phyloP scores from a whole-genome alignment of 92 coral and sea anemone genomes.

The Virgularia gustaviana region DNA sequence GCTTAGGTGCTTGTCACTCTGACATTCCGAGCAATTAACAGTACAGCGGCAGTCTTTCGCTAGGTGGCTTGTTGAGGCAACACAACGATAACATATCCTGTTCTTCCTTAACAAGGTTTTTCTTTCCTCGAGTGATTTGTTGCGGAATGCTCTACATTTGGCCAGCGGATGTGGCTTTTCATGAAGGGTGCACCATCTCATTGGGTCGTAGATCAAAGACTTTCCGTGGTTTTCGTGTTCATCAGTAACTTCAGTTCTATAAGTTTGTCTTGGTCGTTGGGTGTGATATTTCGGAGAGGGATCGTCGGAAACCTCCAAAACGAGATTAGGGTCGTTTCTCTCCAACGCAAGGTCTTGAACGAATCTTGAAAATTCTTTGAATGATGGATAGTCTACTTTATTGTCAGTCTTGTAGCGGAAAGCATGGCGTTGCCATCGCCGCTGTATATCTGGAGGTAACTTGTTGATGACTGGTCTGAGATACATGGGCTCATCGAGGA shows the following conservation, averaged over 20 bases:
- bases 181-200: background rate
- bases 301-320: slow-evolving; percentile 7
- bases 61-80: slow-evolving; percentile 42
- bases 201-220: slow-evolving; percentile 16
- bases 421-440: slow-evolving; percentile 59
- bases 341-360: slow-evolving; percentile 46
- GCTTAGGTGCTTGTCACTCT: slow-evolving; percentile 35
- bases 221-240: background rate
- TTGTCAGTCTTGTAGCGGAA: slow-evolving; percentile 22
- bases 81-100: slow-evolving; percentile 40
- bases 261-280: slow-evolving; percentile 1
- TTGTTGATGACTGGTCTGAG: slow-evolving; percentile 34
- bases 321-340: slow-evolving; percentile 50
- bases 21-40: slow-evolving; percentile 28
- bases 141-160: slow-evolving; percentile 19
- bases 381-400: slow-evolving; percentile 53
- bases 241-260: background rate
- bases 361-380: slow-evolving; percentile 45
- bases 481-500: slow-evolving; percentile 48
- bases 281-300: background rate
- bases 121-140: slow-evolving; percentile 24
- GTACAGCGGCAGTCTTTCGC: slow-evolving; percentile 43
- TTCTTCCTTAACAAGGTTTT: slow-evolving; percentile 40
- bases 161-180: slow-evolving; percentile 14
- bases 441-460: slow-evolving; percentile 48